Evolutionary conservation across 2,797 vertebrate genomes (phyloP), one percentile per base, ranked within the genome.

Genomic region (Manis pentadactyla): DNA sequence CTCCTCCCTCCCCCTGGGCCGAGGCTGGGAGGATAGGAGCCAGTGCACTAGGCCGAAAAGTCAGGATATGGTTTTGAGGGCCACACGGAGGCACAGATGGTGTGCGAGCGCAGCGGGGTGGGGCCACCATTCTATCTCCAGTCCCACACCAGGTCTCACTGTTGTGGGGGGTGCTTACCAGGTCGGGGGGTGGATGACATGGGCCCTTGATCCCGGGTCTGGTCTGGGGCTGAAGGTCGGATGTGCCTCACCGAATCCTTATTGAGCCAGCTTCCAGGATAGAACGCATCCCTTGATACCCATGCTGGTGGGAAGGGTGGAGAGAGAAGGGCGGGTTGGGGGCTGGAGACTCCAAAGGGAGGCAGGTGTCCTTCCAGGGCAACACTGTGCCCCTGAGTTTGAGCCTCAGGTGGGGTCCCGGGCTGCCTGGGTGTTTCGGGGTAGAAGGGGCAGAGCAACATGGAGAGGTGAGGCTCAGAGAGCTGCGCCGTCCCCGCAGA

Each of bases 241-340:
- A 39, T 0, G 2, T n/a, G 7, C 3, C n/a, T 19, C 27, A 5
- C 1, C 14, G 31, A 31, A 39, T 31, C 9, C 2, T 0, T 19
- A 4, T 1, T 1, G 37, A 68, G 34, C 82, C 49, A 31, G 19
- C 19, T 6, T 42, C 17, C 3, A 12, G 34, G 23, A 9, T 31
- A 25, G 4, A 5, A 1, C 0, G 6, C 10, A 10, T 57, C 39
- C 53, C 49, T 49, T 39, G 46, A 51, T 5, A 29, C 27, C 51
- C 29, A 19, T 23, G n/a, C 31, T 31, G 39, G 25, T 14, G 9
- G 19, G 39, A 5, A 23, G 42, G 37, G 27, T 18, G 25, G 14
- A 39, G n/a, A 37, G 25, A 51, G 53, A 27, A 51, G 34, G 53
- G 29, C 9, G 7, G 7, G 15, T 49, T 7, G n/a, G 31, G 42